Evolutionary conservation across 2,888 invertebrate genomes (phyloP), one percentile per base, ranked within the genome.

Genomic region (Caenorhabditis sp.): DNA sequence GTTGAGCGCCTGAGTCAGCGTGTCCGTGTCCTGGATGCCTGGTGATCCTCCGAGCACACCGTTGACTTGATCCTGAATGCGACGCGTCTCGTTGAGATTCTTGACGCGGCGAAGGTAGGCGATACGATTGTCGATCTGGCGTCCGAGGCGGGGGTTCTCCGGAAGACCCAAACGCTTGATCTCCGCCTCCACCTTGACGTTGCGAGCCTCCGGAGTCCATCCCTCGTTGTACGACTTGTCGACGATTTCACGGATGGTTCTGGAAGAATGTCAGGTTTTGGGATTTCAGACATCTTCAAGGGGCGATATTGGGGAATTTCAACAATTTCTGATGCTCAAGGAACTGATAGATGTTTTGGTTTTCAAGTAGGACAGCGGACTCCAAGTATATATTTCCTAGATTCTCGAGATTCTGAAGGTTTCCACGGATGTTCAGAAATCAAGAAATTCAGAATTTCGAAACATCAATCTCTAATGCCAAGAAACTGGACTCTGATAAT

Each of bases 71-170:
- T 83, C 83, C 24, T 73, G 75, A 31, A 84, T 73, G 1, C 64
- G 58, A 56, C 82, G 85, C 49, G 80, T 74, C 51, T 88, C 88
- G 8, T 80, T 28, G 19, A 88, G 70, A 47, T 89, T 89, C 72
- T 88, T 89, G 28, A 87, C 88, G 16, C 89, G 63, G 56, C 88
- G 72, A 10, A 89, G 80, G 61, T 89, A 89, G 19, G 89, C 87
- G 4, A 89, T 69, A 28, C 89, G 84, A 64, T 89, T 89, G 79
- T 89, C 89, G 28, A 89, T 84, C 56, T 89, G 89, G 63, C 88
- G 73, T 12, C 81, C 80, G 24, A 89, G 85, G 19, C 86, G 69
- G 6, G 89, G 87, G 44, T 89, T 88, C 26, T 81, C 81, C 10
- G 89, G 89, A 4, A 88, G 72, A 6, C 89, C 89, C 10, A 88